phyloP scores from a whole-genome alignment of 2,113 vertebrate genomes.

The Isichthys henryi region DNA sequence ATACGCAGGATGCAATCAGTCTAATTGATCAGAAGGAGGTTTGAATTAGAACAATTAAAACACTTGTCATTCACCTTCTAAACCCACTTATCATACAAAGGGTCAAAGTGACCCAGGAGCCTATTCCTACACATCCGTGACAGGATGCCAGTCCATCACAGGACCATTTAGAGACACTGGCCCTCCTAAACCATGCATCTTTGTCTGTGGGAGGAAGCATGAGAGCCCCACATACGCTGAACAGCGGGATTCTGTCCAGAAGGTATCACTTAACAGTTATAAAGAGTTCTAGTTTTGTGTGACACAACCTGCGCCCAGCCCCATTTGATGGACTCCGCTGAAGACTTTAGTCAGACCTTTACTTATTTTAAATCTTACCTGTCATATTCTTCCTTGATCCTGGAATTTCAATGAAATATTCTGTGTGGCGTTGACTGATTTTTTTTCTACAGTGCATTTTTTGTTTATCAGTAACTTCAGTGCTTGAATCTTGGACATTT shows the following conservation, averaged over 20 bases:
- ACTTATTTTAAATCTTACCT: background rate
- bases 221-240: background rate
- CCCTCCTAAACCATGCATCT: background rate
- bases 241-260: background rate
- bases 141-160: background rate
- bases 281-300: background rate
- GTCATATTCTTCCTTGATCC: background rate
- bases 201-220: background rate
- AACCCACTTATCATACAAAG: background rate
- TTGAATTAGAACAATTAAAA: background rate
- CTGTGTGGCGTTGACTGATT: background rate
- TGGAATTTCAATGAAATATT: background rate
- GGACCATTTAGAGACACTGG: background rate
- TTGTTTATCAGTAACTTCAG: background rate
- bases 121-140: background rate
- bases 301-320: background rate
- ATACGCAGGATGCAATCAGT: background rate
- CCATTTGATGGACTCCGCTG: background rate
- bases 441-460: background rate
- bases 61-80: background rate
- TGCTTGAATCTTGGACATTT: background rate
- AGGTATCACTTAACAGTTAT: background rate
- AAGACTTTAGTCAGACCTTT: background rate
- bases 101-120: background rate
- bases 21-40: background rate